Conservation (phyloP, 2,888 invertebrate genomes). For the Antheraea yamamai region DNA sequence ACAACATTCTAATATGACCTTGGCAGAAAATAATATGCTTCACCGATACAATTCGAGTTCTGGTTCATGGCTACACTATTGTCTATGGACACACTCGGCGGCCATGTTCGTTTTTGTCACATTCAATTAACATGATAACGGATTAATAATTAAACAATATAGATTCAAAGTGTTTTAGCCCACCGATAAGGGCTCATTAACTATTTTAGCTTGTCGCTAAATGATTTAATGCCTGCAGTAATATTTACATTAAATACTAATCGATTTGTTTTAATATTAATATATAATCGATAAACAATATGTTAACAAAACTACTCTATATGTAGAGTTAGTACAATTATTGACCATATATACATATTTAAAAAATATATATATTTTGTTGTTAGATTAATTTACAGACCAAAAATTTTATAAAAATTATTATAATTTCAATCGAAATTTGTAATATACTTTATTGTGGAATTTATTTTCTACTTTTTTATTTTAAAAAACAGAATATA, state of each 20-base stretch:
- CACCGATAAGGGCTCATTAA: neutral
- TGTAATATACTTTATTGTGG: no score
- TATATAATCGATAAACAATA: neutral
- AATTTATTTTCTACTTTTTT: no score
- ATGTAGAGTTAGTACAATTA: neutral
- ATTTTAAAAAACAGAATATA: no score
- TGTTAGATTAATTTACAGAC: neutral
- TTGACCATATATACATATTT: neutral
- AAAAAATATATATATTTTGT: no score
- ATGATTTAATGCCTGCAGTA: neutral
- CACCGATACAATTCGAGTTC: neutral
- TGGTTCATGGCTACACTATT: neutral
- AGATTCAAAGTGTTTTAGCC: neutral
- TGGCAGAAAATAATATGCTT: neutral
- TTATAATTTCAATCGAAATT: no score
- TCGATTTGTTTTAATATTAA: neutral
- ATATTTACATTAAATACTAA: neutral
- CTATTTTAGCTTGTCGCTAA: slow-evolving; percentile 1
- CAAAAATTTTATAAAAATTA: neutral
- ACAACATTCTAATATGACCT: no score
- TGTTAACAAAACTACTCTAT: neutral
- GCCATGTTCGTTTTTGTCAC: neutral
- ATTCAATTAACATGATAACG: neutral
- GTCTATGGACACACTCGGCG: neutral
- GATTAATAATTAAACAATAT: neutral